Percentiles rank a stretch among this genome's conserved stretches.
These are phyloP conservation scores for Ischnura elegans DNA, from an alignment of 2,888 invertebrate species.

Conservation along the genomic window DNA sequence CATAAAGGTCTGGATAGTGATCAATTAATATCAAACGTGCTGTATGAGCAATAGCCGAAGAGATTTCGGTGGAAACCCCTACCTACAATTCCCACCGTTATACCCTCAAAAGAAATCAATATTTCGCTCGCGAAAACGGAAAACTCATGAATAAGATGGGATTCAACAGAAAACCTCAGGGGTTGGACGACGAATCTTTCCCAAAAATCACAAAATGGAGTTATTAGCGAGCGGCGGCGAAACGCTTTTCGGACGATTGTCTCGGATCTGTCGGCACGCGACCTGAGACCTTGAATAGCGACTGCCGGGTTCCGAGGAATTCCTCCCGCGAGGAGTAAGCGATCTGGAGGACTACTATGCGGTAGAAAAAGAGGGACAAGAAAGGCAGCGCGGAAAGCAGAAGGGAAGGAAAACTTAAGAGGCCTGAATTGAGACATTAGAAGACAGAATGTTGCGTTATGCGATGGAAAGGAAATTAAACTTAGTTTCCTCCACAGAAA, in stretches of 20 bases:
- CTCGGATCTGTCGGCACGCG: conserved; percentile 38
- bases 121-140: not conserved
- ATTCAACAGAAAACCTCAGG: not conserved
- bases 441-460: not conserved
- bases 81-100: no score
- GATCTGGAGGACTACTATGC: not conserved
- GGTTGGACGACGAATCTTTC: not conserved
- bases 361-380: not conserved
- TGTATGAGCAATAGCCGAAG: not conserved
- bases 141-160: not conserved
- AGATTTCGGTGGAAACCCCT: no score
- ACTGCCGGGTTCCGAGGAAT: not conserved
- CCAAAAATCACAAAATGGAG: conserved; percentile 47
- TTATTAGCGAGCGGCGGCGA: conserved; percentile 33
- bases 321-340: not conserved
- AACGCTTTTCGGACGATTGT: conserved; percentile 43
- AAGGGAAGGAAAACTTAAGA: not conserved
- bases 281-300: conserved; percentile 58
- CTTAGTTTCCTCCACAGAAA: no score
- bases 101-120: no score
- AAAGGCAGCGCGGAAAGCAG: not conserved
- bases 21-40: not conserved
- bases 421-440: not conserved
- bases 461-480: not conserved
- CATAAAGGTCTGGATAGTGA: not conserved